These are phyloP conservation scores for Calyptommatus sinebrachiatus DNA, from an alignment of 2,113 vertebrate genomes.

Conservation along the genomic window DNA sequence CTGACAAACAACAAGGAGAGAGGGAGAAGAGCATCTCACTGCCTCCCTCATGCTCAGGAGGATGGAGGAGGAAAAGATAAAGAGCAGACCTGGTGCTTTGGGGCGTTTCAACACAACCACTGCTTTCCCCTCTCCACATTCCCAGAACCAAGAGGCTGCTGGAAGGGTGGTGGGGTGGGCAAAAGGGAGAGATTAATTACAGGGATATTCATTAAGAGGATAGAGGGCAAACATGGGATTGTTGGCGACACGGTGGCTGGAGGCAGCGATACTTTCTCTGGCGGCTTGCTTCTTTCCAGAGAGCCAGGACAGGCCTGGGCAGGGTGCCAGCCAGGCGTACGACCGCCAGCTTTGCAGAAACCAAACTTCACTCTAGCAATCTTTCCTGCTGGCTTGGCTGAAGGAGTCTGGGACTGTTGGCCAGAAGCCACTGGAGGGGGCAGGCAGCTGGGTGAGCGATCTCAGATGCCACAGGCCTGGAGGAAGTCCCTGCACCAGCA, in stretches of 20 bases:
- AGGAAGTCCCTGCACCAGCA: too few species aligned
- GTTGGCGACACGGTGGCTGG: not conserved
- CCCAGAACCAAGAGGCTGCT: not conserved
- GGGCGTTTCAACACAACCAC: rapidly evolving
- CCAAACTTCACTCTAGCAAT: not conserved
- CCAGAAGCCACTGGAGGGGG: not conserved
- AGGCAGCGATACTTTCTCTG: not conserved
- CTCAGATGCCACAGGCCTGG: not conserved
- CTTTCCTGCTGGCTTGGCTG: not conserved
- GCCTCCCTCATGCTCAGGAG: not conserved
- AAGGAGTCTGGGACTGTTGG: not conserved
- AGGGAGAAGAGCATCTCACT: too few species aligned
- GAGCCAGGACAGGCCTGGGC: not conserved
- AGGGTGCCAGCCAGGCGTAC: not conserved
- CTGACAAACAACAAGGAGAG: too few species aligned
- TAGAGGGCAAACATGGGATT: not conserved
- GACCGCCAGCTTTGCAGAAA: not conserved
- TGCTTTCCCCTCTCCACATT: too few species aligned
- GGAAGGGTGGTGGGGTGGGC: not conserved
- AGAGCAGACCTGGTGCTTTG: not conserved
- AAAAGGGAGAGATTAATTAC: not conserved
- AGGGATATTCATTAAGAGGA: constrained; percentile 11
- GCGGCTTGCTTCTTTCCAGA: not conserved
- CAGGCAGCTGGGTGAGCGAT: too few species aligned
- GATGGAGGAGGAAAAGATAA: not conserved